phyloP scores from a whole-genome alignment of 2,113 vertebrate species.

The Passer montanus region DNA sequence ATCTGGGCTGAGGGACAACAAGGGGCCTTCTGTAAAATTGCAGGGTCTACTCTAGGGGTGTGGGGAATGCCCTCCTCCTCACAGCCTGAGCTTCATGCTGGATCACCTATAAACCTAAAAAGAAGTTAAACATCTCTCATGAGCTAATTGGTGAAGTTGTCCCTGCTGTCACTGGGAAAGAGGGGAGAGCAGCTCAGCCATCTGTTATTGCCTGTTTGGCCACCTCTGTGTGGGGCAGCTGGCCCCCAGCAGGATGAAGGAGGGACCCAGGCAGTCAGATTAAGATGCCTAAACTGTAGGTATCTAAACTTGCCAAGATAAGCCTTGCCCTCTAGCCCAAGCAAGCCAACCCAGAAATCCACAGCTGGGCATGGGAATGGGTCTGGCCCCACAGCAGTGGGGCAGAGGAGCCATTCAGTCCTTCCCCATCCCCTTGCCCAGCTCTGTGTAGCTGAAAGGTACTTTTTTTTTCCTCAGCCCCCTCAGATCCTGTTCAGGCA shows the following conservation, averaged over 20 bases:
- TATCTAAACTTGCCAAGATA: not conserved
- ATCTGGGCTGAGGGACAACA: not conserved
- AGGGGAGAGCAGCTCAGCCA: not conserved
- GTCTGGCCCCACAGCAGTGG: not conserved
- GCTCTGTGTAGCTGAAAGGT: not conserved
- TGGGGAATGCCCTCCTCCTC: not conserved
- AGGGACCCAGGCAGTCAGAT: not conserved
- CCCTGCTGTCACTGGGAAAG: not conserved
- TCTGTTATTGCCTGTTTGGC: not conserved
- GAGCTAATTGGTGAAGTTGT: not conserved
- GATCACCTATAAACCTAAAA: not conserved
- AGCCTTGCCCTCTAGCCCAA: not conserved
- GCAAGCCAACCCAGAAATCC: not conserved
- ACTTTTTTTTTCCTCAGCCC: rapidly evolving
- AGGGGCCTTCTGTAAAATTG: not conserved
- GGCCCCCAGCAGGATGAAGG: not conserved
- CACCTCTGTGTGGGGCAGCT: not conserved
- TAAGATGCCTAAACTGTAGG: not conserved
- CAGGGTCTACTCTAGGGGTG: not conserved
- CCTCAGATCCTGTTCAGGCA: not conserved
- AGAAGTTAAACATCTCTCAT: not conserved
- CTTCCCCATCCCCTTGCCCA: not conserved
- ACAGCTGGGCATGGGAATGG: not conserved
- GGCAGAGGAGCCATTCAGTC: not conserved
- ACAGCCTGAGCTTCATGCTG: not conserved